These are phyloP conservation scores for Gracilinanus agilis DNA, from an alignment of 2,113 vertebrate species.

Conservation along the genomic window DNA sequence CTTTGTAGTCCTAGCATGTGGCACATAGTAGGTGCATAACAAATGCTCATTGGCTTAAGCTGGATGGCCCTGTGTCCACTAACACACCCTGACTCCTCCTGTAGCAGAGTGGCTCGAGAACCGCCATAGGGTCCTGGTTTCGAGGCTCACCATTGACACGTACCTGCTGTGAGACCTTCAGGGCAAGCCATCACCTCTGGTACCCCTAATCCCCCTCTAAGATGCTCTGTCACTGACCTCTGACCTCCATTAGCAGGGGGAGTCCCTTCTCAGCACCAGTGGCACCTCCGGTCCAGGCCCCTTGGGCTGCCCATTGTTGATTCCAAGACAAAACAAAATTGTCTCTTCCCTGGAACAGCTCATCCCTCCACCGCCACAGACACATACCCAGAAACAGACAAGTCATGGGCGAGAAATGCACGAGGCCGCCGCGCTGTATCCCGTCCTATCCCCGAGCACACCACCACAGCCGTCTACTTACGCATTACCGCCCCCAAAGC, in stretches of 20 bases:
- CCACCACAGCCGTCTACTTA: background rate
- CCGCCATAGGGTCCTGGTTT: background rate
- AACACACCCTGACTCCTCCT: background rate
- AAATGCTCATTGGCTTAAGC: background rate
- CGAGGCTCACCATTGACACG: background rate
- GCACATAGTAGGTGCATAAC: background rate
- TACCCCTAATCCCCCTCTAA: background rate
- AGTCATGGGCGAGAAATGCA: background rate
- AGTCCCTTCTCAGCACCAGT: background rate
- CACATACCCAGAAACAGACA: background rate
- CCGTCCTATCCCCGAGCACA: background rate
- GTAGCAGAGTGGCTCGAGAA: background rate
- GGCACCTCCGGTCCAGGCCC: background rate
- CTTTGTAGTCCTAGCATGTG: background rate
- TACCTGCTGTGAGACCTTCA: background rate
- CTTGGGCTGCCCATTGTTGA: background rate
- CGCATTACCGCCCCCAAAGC: background rate
- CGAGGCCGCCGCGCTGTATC: background rate
- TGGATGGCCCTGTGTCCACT: background rate
- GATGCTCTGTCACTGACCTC: background rate
- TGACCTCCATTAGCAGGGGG: background rate
- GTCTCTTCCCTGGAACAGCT: background rate
- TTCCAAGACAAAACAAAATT: background rate
- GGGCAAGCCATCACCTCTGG: background rate
- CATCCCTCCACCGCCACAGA: background rate